A percentile compares a stretch with the other conserved stretches of the same genome.
Evolutionary conservation across 2,797 vertebrate genomes (phyloP).

Genomic region (Anas bernieri): DNA sequence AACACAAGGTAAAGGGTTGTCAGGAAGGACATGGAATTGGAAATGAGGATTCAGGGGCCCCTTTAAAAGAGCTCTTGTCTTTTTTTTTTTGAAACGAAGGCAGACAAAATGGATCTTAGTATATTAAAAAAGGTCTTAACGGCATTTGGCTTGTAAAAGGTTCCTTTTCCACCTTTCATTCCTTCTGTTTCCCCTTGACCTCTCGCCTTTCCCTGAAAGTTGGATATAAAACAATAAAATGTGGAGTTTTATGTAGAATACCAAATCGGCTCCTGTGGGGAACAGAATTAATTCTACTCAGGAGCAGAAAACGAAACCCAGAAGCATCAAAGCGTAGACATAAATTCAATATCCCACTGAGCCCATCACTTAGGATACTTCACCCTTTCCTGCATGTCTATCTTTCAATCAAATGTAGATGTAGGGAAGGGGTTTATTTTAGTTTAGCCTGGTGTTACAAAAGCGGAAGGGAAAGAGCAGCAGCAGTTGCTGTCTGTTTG

Average conservation of each 20-base stretch:
- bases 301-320: constrained; percentile 61
- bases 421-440: constrained; percentile 36
- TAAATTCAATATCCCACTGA: constrained; percentile 71
- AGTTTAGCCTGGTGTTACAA: constrained; percentile 40
- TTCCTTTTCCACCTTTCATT: constrained; percentile 6
- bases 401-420: constrained; percentile 64
- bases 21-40: constrained; percentile 39
- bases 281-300: constrained; percentile 62
- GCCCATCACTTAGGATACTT: constrained; percentile 60
- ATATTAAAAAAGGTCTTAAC: neutral
- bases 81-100: constrained; percentile 15
- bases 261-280: neutral
- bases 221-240: constrained; percentile 56
- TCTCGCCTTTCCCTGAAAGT: constrained; percentile 30
- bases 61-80: constrained; percentile 1
- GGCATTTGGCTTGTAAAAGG: neutral
- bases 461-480: constrained; percentile 21
- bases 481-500: constrained; percentile 59
- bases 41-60: constrained; percentile 38
- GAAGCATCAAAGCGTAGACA: constrained; percentile 58
- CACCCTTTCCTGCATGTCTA: constrained; percentile 34
- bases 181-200: constrained; percentile 19
- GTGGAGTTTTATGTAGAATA: neutral
- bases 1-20: constrained; percentile 23
- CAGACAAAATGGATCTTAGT: neutral